Percentiles rank a stretch among this genome's conserved stretches.
phyloP scores from a whole-genome alignment of 1,140 invertebrate species.

The Adelges cooleyi region DNA sequence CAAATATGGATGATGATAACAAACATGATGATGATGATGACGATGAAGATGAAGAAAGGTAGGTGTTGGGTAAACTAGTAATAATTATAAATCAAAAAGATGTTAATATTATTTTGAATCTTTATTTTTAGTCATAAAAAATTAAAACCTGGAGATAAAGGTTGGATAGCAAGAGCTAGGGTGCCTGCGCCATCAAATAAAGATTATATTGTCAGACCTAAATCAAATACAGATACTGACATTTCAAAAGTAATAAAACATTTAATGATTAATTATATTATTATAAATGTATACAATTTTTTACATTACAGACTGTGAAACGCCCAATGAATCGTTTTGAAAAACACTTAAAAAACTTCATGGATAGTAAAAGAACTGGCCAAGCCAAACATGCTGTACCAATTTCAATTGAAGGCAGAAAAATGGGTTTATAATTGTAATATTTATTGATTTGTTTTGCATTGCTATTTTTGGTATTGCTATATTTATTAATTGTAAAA shows the following conservation, averaged over 20 bases:
- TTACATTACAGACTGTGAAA: conserved; percentile 50
- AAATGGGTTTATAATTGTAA: conserved; percentile 71
- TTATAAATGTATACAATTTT: not conserved
- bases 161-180: conserved; percentile 86
- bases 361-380: conserved; percentile 70
- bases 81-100: no score
- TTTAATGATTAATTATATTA: not conserved
- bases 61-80: no score
- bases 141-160: conserved; percentile 82
- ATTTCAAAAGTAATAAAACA: conserved; percentile 57
- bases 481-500: no score
- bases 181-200: conserved; percentile 91
- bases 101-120: not conserved
- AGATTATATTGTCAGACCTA: conserved; percentile 90
- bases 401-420: conserved; percentile 90
- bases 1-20: conserved; percentile 35
- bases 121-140: conserved; percentile 31
- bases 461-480: no score
- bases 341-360: conserved; percentile 78
- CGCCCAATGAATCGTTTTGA: conserved; percentile 78
- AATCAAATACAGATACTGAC: conserved; percentile 77
- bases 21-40: conserved; percentile 34
- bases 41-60: not conserved
- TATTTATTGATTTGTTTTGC: no score
- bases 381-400: conserved; percentile 68